These are phyloP conservation scores for Leptothorax acervorum DNA, from an alignment of 2,888 invertebrate species.

Conservation along the genomic window DNA sequence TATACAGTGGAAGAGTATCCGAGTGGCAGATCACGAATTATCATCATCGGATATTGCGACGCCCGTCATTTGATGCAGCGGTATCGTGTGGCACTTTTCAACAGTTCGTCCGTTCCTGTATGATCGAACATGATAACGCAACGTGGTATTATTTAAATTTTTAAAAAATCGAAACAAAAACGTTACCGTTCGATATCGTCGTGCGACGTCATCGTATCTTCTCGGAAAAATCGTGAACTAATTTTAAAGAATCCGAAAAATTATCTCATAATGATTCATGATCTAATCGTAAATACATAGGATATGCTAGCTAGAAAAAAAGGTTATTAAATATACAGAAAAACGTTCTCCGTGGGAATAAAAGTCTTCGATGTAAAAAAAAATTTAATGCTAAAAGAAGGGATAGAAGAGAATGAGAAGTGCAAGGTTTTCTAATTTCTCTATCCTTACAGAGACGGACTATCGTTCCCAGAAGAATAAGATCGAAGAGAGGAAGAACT, in stretches of 20 bases:
- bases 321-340: not conserved
- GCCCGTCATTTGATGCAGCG: constrained; percentile 43
- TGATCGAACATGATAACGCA: constrained; percentile 26
- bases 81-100: constrained; percentile 59
- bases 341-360: not conserved
- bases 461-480: constrained; percentile 35
- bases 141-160: constrained; percentile 11
- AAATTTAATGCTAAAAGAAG: not conserved
- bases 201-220: not conserved
- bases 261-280: not conserved
- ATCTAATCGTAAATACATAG: not conserved
- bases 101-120: constrained; percentile 14
- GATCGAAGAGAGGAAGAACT: constrained; percentile 36
- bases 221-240: not conserved
- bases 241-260: not conserved
- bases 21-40: constrained; percentile 44
- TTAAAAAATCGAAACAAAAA: constrained; percentile 1
- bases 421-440: constrained; percentile 63
- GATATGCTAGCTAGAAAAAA: not conserved
- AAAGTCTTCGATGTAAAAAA: not conserved
- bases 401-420: not conserved
- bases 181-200: not conserved
- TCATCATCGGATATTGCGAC: constrained; percentile 51
- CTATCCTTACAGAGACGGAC: constrained; percentile 68
- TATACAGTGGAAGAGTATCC: constrained; percentile 43